These are phyloP conservation scores for Polymixis flavicincta DNA, from an alignment of 2,888 invertebrate genomes.

Conservation along the genomic window DNA sequence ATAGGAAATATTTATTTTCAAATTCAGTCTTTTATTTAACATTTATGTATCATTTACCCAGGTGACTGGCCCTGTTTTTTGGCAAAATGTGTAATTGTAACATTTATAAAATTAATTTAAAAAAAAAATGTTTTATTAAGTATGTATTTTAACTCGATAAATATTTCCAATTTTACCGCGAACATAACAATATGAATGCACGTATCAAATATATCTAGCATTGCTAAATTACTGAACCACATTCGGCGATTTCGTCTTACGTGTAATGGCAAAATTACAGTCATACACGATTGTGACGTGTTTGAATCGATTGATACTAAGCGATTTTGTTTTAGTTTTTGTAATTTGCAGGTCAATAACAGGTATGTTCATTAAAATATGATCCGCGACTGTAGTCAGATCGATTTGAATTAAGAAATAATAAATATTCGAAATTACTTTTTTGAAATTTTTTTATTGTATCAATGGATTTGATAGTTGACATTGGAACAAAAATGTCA, in stretches of 20 bases:
- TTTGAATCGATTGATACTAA: conserved; percentile 42
- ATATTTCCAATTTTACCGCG: conserved; percentile 50
- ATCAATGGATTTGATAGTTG: no score
- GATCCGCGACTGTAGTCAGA: background rate
- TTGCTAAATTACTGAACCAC: conserved; percentile 55
- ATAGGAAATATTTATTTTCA: conserved; percentile 37
- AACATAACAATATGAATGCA: conserved; percentile 24
- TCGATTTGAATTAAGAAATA: background rate
- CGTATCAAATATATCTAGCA: conserved; percentile 47
- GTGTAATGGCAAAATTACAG: conserved; percentile 56
- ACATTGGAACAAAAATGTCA: no score
- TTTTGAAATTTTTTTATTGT: no score
- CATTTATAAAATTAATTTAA: background rate
- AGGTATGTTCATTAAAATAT: background rate
- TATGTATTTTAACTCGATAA: conserved; percentile 6
- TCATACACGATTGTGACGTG: conserved; percentile 34
- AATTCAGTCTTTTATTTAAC: conserved; percentile 50
- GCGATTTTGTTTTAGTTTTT: background rate
- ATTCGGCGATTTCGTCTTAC: conserved; percentile 46
- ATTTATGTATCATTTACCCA: background rate
- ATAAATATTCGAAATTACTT: no score
- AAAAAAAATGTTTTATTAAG: background rate
- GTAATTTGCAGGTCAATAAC: background rate
- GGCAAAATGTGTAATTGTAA: background rate
- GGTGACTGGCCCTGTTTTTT: background rate